A percentile compares a stretch with the other conserved stretches of the same genome.
These are phyloP conservation scores for Oenanthe melanoleuca DNA, from an alignment of 2,113 vertebrate species.

Conservation along the genomic window DNA sequence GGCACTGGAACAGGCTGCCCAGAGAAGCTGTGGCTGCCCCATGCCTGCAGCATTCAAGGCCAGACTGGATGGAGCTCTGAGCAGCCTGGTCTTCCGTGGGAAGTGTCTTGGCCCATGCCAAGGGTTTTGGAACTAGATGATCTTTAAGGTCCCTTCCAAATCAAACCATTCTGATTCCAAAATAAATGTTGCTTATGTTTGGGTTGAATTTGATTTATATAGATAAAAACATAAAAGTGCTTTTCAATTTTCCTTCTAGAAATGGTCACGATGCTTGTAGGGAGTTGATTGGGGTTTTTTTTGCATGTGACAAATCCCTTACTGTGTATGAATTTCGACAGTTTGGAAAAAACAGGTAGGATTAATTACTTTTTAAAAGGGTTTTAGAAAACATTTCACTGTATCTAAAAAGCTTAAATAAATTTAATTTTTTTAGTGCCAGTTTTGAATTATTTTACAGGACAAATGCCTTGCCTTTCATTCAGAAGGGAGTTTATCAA, in stretches of 20 bases:
- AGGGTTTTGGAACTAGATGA: background rate
- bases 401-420: background rate
- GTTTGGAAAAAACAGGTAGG: slow-evolving; percentile 86
- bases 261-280: slow-evolving; percentile 82
- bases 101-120: background rate
- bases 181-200: background rate
- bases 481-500: slow-evolving; percentile 75
- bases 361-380: background rate
- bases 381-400: background rate
- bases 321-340: slow-evolving; percentile 82
- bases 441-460: slow-evolving; percentile 64
- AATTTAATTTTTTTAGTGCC: background rate
- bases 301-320: slow-evolving; percentile 76
- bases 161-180: background rate
- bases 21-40: background rate
- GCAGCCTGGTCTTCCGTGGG: background rate
- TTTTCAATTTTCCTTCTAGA: slow-evolving; percentile 64
- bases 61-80: background rate
- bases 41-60: background rate
- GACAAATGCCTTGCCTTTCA: slow-evolving; percentile 80
- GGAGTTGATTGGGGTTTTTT: slow-evolving; percentile 84
- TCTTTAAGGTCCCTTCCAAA: background rate
- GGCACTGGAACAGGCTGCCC: background rate
- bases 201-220: background rate
- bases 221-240: background rate